Percentiles rank a stretch among this genome's conserved stretches.
Evolutionary conservation across 2,888 invertebrate species (phyloP).

Genomic region (Oscheius onirici): DNA sequence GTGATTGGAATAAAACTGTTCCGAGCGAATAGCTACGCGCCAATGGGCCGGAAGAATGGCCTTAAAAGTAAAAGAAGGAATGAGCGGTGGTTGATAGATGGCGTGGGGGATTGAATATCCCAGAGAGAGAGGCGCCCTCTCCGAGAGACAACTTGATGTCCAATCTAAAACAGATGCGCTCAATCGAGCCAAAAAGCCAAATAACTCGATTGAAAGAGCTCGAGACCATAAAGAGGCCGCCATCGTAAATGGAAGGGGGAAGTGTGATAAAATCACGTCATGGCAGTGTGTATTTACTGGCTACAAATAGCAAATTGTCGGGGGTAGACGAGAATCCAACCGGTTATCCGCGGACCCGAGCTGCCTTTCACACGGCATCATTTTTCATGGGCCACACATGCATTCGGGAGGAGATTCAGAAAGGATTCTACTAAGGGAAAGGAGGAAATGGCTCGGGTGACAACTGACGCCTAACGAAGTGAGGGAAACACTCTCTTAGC

Average conservation of each 20-base stretch:
- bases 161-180: conserved; percentile 9
- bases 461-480: too few species aligned
- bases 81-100: background rate
- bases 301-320: background rate
- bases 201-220: too few species aligned
- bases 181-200: too few species aligned
- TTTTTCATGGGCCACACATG: conserved; percentile 16
- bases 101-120: conserved; percentile 29
- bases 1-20: too few species aligned
- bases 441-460: too few species aligned
- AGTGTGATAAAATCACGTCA: background rate
- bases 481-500: too few species aligned
- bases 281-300: background rate
- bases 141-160: background rate
- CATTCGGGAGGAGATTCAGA: conserved; percentile 1
- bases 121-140: conserved; percentile 6
- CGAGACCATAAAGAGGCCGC: too few species aligned
- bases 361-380: conserved; percentile 25
- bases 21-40: too few species aligned
- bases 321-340: conserved; percentile 4
- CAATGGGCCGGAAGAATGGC: too few species aligned
- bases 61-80: background rate
- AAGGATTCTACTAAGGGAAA: too few species aligned
- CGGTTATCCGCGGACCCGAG: background rate
- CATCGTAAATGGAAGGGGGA: background rate